Conservation (phyloP, 2,797 vertebrate genomes). For the Anomalospiza imberbis region DNA sequence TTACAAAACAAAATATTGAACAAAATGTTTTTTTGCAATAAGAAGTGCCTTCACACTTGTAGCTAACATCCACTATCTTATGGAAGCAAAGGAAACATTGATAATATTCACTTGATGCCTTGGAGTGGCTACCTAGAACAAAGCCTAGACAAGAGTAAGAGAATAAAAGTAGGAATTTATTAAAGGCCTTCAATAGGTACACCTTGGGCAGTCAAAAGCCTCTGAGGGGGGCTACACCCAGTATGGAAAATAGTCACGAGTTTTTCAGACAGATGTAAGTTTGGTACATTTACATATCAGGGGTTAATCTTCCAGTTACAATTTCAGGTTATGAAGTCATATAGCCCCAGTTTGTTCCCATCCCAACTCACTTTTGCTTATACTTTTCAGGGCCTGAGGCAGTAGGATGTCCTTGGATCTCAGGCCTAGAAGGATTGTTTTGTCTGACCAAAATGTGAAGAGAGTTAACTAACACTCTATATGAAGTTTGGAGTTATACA, state of each 20-base stretch:
- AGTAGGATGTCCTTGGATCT: not conserved
- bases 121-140: not conserved
- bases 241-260: accelerated
- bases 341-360: not conserved
- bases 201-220: not conserved
- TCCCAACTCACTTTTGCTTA: too few species aligned
- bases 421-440: not conserved
- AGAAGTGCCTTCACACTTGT: not conserved
- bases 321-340: not conserved
- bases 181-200: not conserved
- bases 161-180: not conserved
- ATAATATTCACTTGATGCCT: not conserved
- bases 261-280: not conserved
- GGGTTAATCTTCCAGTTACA: not conserved
- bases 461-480: not conserved
- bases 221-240: too few species aligned
- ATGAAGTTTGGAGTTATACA: not conserved
- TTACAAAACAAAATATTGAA: not conserved
- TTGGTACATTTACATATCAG: not conserved
- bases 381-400: not conserved
- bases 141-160: not conserved
- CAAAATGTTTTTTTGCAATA: not conserved
- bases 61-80: not conserved
- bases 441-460: not conserved
- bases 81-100: not conserved